These are phyloP conservation scores for Chondrilla cf. caribensis DNA, from an alignment of 37 sponge, comb jelly and placozoan genomes.

Conservation along the genomic window DNA sequence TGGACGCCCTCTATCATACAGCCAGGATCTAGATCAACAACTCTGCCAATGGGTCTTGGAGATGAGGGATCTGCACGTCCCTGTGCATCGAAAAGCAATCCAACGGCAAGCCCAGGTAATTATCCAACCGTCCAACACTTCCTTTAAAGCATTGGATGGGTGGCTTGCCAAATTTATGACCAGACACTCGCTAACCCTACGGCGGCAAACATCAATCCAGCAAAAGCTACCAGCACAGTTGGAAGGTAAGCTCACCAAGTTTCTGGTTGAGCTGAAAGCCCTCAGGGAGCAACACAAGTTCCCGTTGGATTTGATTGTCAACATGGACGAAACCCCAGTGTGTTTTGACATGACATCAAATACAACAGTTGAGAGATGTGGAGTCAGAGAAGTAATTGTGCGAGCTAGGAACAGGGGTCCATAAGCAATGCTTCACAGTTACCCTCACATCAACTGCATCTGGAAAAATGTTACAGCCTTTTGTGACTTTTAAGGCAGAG, in stretches of 20 bases:
- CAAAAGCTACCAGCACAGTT: constrained; percentile 32
- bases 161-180: constrained; percentile 29
- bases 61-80: constrained; percentile 12
- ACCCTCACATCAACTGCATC: not conserved
- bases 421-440: constrained; percentile 10
- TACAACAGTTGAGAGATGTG: not conserved
- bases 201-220: constrained; percentile 1
- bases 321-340: constrained; percentile 29
- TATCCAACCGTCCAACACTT: not conserved
- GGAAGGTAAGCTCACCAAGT: constrained; percentile 14
- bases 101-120: not conserved
- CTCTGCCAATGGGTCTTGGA: constrained; percentile 23
- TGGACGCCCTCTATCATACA: constrained; percentile 2
- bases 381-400: not conserved
- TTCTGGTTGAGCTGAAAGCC: not conserved
- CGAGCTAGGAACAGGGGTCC: constrained; percentile 7
- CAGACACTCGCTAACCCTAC: constrained; percentile 10
- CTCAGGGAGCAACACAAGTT: not conserved
- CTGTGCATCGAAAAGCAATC: constrained; percentile 7
- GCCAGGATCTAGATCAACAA: constrained; percentile 11
- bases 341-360: constrained; percentile 5
- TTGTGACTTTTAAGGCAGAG: constrained; percentile 16
- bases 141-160: constrained; percentile 37
- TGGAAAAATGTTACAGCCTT: constrained; percentile 17
- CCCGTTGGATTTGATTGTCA: not conserved